phyloP scores from a whole-genome alignment of 2,797 vertebrate species.

The Gadopsis bispinosus region DNA sequence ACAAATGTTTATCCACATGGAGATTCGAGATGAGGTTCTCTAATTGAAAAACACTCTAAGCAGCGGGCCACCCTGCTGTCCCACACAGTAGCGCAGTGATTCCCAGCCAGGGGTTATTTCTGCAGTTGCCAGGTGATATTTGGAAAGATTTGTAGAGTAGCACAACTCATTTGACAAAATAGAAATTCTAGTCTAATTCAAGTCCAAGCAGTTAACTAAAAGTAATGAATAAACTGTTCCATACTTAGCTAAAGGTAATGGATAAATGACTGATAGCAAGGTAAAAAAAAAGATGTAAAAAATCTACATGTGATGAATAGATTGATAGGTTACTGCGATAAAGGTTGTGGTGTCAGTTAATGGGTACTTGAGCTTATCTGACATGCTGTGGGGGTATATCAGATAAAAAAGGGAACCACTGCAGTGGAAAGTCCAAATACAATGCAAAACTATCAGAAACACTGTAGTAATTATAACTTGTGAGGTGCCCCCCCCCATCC shows the following conservation, averaged over 20 bases:
- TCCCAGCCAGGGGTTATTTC: background rate
- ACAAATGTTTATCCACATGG: background rate
- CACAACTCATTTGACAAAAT: conserved; percentile 3
- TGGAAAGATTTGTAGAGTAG: background rate
- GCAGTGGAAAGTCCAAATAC: background rate
- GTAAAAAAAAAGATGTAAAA: background rate
- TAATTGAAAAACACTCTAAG: conserved; percentile 14
- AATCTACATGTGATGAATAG: background rate
- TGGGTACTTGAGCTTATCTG: background rate
- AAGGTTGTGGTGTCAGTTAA: background rate
- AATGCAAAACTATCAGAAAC: background rate
- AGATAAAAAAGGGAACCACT: background rate
- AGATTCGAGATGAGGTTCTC: background rate
- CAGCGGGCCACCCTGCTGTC: background rate
- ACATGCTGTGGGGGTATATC: background rate
- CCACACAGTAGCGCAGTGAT: background rate
- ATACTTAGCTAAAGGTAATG: background rate
- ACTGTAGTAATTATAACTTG: background rate
- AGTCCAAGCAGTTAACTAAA: background rate
- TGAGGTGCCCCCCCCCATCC: background rate
- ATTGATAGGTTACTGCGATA: background rate
- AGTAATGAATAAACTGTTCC: background rate
- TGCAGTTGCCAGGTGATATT: background rate
- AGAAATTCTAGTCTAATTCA: background rate
- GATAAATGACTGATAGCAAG: background rate